Evolutionary conservation across 2,113 vertebrate species (phyloP).

Genomic region (Phoxinus phoxinus): DNA sequence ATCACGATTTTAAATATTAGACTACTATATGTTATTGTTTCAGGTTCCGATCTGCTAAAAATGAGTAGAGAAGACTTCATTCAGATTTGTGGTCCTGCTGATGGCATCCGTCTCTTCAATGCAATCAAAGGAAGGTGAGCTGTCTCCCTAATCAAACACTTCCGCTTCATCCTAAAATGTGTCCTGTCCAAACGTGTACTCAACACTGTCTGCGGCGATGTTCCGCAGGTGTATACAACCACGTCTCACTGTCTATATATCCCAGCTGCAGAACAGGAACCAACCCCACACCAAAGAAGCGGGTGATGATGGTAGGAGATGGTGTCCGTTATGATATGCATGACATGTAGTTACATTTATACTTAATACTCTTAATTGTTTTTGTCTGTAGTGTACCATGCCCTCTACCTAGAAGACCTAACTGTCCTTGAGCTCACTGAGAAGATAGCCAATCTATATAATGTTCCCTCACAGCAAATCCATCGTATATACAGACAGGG

Average conservation of each 20-base stretch:
- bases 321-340: neutral
- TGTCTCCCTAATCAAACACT: neutral
- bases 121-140: constrained; percentile 91
- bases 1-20: neutral
- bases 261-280: constrained; percentile 84
- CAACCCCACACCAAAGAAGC: constrained; percentile 70
- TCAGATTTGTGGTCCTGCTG: constrained; percentile 93
- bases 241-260: constrained; percentile 92
- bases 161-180: neutral
- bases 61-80: constrained; percentile 93
- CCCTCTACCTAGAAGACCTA: constrained; percentile 90
- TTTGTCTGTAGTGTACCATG: constrained; percentile 85
- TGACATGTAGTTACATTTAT: neutral
- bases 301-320: constrained; percentile 58
- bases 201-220: constrained; percentile 24
- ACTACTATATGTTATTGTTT: constrained; percentile 42
- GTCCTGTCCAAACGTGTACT: neutral
- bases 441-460: constrained; percentile 89
- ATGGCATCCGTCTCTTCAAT: constrained; percentile 94
- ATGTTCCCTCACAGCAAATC: constrained; percentile 87
- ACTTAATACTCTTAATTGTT: constrained; percentile 16
- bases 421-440: constrained; percentile 87
- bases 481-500: constrained; percentile 88
- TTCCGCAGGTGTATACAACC: constrained; percentile 85
- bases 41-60: constrained; percentile 91